Evolutionary conservation across 2,113 vertebrate genomes (phyloP), one percentile per base, ranked within the genome.

Genomic region (Ursus arctos): DNA sequence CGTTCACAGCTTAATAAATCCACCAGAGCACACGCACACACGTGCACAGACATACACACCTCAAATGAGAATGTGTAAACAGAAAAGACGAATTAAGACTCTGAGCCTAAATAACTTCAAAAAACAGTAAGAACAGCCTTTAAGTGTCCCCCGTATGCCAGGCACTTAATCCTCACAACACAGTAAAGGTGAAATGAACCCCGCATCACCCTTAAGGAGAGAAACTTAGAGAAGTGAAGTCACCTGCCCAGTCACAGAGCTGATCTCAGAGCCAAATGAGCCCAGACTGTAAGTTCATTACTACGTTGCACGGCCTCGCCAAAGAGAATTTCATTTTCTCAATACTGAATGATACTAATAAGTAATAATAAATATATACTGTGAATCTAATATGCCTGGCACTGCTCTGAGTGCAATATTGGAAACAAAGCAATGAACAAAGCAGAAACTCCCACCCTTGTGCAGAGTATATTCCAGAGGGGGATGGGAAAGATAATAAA

Each of bases 61-160:
- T 81, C 88, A 40, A 40, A 28, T 6, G 24, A 74, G 53, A 36
- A 84, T 6, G 19, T 13, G n/a, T 26, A 81, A 61, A 49, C 81
- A 81, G 16, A 84, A 98, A 96, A 95, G 55, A 95, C 6, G 19
- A 91, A 85, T 61, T 28, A 89, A 98, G 96, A 63, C 86, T 33
- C 85, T 9, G 18, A 10, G 63, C 40, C 90, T 97, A 88, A 36
- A 82, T 93, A 96, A 90, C 79, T 96, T 87, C n/a, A 94, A 69
- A 69, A 96, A 88, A 95, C 21, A 72, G 55, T 49, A 94, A 83
- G 3, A 3, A 40, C 2, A 47, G 65, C 63, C 51, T 57, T 63
- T 4, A 15, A 5, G 9, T 16, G 31, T n/a, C 69, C 33, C 33
- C 57, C 10, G 8, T 6, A 3, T 18, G 67, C 53, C 55, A 22